phyloP scores from a whole-genome alignment of 2,888 invertebrate species.

The Molorchus minor region DNA sequence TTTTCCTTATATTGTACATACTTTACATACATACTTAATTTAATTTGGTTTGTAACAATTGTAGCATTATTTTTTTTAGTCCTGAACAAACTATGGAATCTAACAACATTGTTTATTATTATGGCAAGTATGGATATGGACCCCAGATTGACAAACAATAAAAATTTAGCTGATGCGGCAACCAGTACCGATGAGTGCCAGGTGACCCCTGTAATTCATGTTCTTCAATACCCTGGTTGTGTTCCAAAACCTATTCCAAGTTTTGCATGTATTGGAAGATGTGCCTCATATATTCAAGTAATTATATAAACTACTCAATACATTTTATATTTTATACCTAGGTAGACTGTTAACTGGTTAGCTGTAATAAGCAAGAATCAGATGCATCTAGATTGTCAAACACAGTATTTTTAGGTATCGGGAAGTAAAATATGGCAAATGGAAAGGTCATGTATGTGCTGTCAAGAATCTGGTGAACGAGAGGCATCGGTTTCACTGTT shows the following conservation, averaged over 20 bases:
- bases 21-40: too few species aligned
- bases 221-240: conserved; percentile 90
- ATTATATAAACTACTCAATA: conserved; percentile 26
- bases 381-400: too few species aligned
- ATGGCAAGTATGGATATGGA: conserved; percentile 59
- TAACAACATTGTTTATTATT: conserved; percentile 47
- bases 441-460: conserved; percentile 95
- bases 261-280: conserved; percentile 90
- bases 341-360: too few species aligned
- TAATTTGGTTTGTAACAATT: too few species aligned
- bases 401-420: conserved; percentile 78
- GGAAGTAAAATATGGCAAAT: conserved; percentile 97
- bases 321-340: too few species aligned
- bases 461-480: conserved; percentile 91
- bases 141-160: conserved; percentile 49
- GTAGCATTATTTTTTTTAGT: conserved; percentile 39
- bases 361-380: too few species aligned
- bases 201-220: conserved; percentile 91
- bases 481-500: conserved; percentile 88
- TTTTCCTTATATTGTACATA: too few species aligned
- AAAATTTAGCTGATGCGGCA: conserved; percentile 54
- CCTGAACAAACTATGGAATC: conserved; percentile 45
- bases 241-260: conserved; percentile 93
- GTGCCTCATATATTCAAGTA: conserved; percentile 92
- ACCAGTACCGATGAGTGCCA: conserved; percentile 80